A percentile compares a stretch with the other conserved stretches of the same genome.
Evolutionary conservation across 2,797 vertebrate species (phyloP).

Genomic region (Poecilia gillii): DNA sequence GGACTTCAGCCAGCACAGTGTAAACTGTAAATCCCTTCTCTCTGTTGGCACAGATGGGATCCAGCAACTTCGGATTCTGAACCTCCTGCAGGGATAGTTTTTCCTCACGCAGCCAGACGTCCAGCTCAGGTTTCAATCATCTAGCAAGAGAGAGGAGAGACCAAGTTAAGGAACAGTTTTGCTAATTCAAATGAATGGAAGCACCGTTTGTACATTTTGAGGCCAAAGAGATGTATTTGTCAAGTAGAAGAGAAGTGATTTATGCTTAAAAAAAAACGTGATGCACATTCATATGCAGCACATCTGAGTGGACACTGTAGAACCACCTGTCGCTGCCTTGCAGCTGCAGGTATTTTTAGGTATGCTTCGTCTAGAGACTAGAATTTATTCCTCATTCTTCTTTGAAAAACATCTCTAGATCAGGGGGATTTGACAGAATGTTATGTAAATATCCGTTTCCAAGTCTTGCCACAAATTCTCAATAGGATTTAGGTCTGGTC

Average conservation of each 20-base stretch:
- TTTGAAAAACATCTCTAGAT: background rate
- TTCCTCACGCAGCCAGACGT: constrained; percentile 62
- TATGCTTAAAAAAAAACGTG: background rate
- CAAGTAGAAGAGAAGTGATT: background rate
- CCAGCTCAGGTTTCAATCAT: constrained; percentile 74
- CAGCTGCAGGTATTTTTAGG: background rate
- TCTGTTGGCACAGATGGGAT: constrained; percentile 47
- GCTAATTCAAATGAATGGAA: constrained; percentile 13
- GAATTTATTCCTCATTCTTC: background rate
- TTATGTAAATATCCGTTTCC: background rate
- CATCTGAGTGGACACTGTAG: background rate
- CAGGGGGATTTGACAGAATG: background rate
- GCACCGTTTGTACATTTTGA: constrained; percentile 17
- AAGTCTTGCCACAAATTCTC: background rate
- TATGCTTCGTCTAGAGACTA: background rate
- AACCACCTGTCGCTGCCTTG: background rate
- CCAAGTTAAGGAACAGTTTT: constrained; percentile 49
- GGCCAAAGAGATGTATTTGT: constrained; percentile 7
- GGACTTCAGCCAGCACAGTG: constrained; percentile 53
- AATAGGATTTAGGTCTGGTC: background rate
- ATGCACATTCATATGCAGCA: background rate
- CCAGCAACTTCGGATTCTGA: constrained; percentile 44
- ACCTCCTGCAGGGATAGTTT: constrained; percentile 57
- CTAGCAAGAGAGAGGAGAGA: constrained; percentile 68
- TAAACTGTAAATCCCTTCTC: constrained; percentile 60